Base-by-base conservation (phyloP, 2,113 vertebrate species). In the Ranitomeya variabilis region DNA sequence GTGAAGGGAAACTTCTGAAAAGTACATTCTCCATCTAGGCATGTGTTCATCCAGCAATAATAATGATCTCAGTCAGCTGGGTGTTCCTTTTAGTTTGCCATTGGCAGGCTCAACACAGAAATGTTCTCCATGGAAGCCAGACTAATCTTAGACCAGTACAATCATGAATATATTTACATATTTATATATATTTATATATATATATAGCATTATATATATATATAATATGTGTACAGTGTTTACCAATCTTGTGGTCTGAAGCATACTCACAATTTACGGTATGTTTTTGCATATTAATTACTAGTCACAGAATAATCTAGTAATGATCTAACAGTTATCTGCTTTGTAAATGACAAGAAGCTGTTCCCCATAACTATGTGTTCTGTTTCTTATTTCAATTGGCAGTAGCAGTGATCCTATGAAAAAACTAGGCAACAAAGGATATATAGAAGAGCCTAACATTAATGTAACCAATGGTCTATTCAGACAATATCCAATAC, bases 11-110 rank as follows among this genome's bases (percentile, higher is more conserved):
- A 80, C 10, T 14, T 86, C 18, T 81, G 52, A 89, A 87, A 69
- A 89, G 7, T 23, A 62, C 88, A 90, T 86, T 85, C 9, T 3
- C 54, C 89, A 57, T 83, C 52, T 60, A 67, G 82, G 0, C n/a
- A 71, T 90, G 4, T 91, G 2, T 90, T 81, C 90, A 89, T 89
- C 66, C 59, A 89, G 79, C 52, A 91, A 90, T 62, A 90, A 18
- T 86, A 54, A 84, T 45, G 54, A 90, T 88, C 52, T 90, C 62
- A 76, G 54, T 86, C 0, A 73, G 86, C 91, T 90, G 90, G 19
- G 86, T 91, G 60, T 77, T n/a, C 7, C 85, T 90, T 0, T 83
- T 83, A 90, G 89, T 79, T 31, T 88, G 59, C 64, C 31, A 69
- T 62, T 88, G 89, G 80, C 57, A 83, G 69, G 62, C 81, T 66